These are phyloP conservation scores for Ichneumoninae sp. DNA, from an alignment of 2,888 invertebrate genomes.

Conservation along the genomic window DNA sequence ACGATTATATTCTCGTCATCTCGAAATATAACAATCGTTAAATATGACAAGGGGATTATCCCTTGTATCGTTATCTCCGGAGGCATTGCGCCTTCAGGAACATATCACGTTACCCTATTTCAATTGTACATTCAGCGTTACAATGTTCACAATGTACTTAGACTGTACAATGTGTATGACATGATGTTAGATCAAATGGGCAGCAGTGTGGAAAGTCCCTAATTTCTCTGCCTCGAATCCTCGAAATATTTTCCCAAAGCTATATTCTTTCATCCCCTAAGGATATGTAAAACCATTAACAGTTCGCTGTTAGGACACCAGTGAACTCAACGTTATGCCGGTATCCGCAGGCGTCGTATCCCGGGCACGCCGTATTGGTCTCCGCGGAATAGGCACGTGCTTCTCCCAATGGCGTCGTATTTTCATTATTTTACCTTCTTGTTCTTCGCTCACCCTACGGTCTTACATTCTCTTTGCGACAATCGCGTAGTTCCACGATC, in stretches of 20 bases:
- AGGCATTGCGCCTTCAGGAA: neutral
- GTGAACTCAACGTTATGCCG: slow-evolving; percentile 2
- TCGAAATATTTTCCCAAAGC: neutral
- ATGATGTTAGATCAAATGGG: neutral
- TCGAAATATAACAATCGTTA: neutral
- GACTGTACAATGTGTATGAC: neutral
- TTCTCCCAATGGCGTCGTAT: slow-evolving; percentile 19
- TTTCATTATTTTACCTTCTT: slow-evolving; percentile 20
- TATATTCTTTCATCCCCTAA: neutral
- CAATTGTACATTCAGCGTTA: neutral
- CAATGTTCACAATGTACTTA: neutral
- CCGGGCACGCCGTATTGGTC: slow-evolving; percentile 16
- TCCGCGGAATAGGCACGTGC: slow-evolving; percentile 10
- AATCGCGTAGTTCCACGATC: neutral
- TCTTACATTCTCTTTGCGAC: neutral
- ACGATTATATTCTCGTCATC: neutral
- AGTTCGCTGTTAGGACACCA: neutral
- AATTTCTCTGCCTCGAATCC: slow-evolving; percentile 1
- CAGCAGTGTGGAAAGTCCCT: neutral
- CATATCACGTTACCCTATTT: neutral
- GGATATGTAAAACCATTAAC: slow-evolving; percentile 6
- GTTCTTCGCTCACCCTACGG: neutral
- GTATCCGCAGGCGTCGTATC: neutral
- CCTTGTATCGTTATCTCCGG: neutral
- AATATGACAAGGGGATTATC: neutral